These are phyloP conservation scores for Lithobates sylvaticus DNA, from an alignment of 2,797 vertebrate species.

Conservation along the genomic window DNA sequence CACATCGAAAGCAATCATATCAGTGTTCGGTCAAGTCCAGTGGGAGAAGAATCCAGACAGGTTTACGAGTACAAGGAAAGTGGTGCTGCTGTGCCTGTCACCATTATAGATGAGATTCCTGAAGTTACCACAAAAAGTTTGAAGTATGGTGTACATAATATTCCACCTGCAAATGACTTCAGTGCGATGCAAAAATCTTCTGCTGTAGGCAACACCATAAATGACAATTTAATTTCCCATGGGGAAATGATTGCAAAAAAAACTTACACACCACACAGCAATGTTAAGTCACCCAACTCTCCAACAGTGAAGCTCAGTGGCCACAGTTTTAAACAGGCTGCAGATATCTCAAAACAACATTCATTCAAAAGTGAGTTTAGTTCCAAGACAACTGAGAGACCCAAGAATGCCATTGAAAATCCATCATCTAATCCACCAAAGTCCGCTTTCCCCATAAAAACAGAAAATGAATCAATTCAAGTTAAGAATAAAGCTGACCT, in stretches of 20 bases:
- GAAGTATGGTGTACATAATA: constrained; percentile 64
- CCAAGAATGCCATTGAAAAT: constrained; percentile 34
- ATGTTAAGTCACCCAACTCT: constrained; percentile 22
- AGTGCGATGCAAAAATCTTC: constrained; percentile 65
- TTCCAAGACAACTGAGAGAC: background rate
- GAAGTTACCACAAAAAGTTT: constrained; percentile 69
- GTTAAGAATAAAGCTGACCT: constrained; percentile 57
- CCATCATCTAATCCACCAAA: constrained; percentile 30
- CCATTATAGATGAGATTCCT: constrained; percentile 86
- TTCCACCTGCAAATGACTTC: constrained; percentile 54
- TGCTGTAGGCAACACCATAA: constrained; percentile 74
- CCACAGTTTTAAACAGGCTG: constrained; percentile 52
- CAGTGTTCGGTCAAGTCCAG: constrained; percentile 64
- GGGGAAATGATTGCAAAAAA: constrained; percentile 1
- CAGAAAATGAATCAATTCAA: background rate
- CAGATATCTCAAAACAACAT: constrained; percentile 56
- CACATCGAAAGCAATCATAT: constrained; percentile 59
- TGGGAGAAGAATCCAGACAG: constrained; percentile 57
- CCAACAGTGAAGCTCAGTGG: constrained; percentile 54
- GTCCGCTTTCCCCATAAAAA: constrained; percentile 45
- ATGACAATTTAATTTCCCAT: constrained; percentile 77
- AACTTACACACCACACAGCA: constrained; percentile 26
- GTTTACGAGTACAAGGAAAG: constrained; percentile 61
- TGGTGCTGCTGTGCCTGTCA: constrained; percentile 86
- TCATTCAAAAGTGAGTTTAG: constrained; percentile 44